Base-by-base conservation (phyloP, 2,888 invertebrate genomes). In the Apeira syringaria region DNA sequence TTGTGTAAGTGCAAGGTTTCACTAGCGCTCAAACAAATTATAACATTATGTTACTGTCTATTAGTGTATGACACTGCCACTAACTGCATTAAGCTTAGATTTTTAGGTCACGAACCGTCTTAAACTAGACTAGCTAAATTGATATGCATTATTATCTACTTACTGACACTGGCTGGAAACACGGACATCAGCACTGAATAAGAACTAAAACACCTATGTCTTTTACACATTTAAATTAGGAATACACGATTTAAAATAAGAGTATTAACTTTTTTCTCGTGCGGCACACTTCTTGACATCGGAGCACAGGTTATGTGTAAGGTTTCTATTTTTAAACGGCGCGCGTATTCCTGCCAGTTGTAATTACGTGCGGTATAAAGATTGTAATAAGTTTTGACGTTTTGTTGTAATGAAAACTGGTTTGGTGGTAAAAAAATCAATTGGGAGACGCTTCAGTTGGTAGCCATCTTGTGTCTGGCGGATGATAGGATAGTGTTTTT, bases 351-450 rank as follows among this genome's bases (percentile, higher is more conserved):
- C 26, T 22, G 18, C 20, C 0, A 2, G 28, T 32, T 47, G 28
- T 45, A 34, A 42, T 41, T 49, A 47, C 30, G 29, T 37, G 45
- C 18, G 42, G 45, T 45, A 41, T 34, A 12, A 12, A 27, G 28
- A 31, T 47, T 45, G 33, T 29, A 56, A 52, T 37, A 57, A 57
- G 45, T 26, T 60, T 56, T 53, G 50, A 51, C 51, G 55, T 59
- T 50, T 60, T 59, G 54, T 64, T 41, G 37, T 48, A 56, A 58
- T 65, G 67, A 32, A 44, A 48, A 52, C 47, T 53, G 64, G 64
- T 66, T 68, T 70, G 70, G 65, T 73, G 74, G 67, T 73, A 76
- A 81, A 75, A 84, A 81, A 84, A 84, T 84, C 83, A 85, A 83
- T 79, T 64, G 59, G 64, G 66, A 72, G 78, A 76, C 76, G 74